Percentiles rank a stretch among this genome's conserved stretches.
Conservation (phyloP, 2,797 vertebrate genomes). For the Carduelis carduelis region DNA sequence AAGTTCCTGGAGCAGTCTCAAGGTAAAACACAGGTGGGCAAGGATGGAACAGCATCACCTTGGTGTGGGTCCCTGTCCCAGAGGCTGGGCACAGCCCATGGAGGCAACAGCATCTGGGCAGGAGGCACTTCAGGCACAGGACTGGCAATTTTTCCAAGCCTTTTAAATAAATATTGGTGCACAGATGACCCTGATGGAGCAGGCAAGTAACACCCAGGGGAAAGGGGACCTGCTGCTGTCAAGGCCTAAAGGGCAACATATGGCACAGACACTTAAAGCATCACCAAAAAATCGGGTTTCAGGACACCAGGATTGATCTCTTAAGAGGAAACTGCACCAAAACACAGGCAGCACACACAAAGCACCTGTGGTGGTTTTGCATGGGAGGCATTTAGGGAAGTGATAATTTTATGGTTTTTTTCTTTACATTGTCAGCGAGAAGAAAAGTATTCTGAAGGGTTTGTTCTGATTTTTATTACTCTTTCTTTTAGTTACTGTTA, state of each 20-base stretch:
- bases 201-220: not conserved
- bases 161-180: not conserved
- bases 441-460: not conserved
- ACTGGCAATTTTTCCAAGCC: not conserved
- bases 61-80: rapidly evolving
- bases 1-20: not conserved
- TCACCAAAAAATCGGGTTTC: not conserved
- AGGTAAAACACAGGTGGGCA: rapidly evolving
- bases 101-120: not conserved
- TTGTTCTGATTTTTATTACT: not conserved
- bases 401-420: not conserved
- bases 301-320: rapidly evolving
- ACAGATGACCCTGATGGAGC: not conserved
- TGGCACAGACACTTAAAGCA: not conserved
- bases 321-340: not conserved
- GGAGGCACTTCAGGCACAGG: not conserved
- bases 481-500: not conserved
- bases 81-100: not conserved
- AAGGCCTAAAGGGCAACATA: rapidly evolving
- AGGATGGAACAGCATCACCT: not conserved
- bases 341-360: rapidly evolving
- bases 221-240: not conserved
- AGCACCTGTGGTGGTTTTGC: not conserved
- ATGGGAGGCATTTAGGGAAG: not conserved
- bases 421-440: not conserved